Evolutionary conservation across 2,888 invertebrate genomes (phyloP).

Genomic region (Argynnis bischoffii): DNA sequence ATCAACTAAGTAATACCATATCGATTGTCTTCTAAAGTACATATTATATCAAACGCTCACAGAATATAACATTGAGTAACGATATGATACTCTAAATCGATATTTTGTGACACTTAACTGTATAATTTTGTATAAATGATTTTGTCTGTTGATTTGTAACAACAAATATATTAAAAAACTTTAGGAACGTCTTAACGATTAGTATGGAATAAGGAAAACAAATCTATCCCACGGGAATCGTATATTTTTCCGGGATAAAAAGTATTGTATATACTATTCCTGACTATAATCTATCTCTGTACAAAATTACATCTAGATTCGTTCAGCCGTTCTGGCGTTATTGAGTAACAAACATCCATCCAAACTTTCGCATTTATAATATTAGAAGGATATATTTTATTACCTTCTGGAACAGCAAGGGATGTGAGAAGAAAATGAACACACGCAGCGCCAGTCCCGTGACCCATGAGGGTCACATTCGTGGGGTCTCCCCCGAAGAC

Average conservation of each 20-base stretch:
- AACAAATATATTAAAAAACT: too few species aligned
- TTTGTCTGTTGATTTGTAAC: too few species aligned
- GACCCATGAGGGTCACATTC: slow-evolving; percentile 96
- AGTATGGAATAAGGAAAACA: too few species aligned
- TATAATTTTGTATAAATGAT: too few species aligned
- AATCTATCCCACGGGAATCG: too few species aligned
- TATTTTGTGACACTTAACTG: not conserved
- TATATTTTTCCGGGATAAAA: too few species aligned
- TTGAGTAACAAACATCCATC: too few species aligned
- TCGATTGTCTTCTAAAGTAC: slow-evolving; percentile 6
- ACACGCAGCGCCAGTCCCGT: slow-evolving; percentile 97
- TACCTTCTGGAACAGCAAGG: slow-evolving; percentile 95
- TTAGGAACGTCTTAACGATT: too few species aligned
- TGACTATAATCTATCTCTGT: too few species aligned
- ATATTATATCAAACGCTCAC: not conserved
- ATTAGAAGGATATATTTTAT: slow-evolving; percentile 45
- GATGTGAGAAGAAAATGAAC: slow-evolving; percentile 97
- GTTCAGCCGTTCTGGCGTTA: too few species aligned
- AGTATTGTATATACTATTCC: too few species aligned
- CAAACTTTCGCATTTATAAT: not conserved
- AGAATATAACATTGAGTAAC: not conserved
- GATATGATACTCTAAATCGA: not conserved
- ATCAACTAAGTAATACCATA: slow-evolving; percentile 7
- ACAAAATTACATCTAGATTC: too few species aligned
- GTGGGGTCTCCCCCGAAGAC: slow-evolving; percentile 97